Conservation (phyloP, 2,797 vertebrate genomes). For the Rhodeus uyekii region DNA sequence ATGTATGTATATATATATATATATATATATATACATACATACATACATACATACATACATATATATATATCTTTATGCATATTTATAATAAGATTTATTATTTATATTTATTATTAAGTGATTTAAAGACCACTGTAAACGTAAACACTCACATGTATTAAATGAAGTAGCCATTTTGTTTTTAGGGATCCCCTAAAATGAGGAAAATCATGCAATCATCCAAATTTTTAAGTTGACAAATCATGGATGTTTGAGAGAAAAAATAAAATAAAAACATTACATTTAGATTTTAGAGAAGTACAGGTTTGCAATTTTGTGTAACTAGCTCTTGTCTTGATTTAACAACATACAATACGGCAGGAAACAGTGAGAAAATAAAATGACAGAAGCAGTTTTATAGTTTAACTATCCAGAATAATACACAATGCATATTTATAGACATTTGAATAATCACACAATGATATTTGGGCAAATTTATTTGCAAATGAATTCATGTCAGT, state of each 20-base stretch:
- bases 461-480: background rate
- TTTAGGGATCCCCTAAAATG: background rate
- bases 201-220: background rate
- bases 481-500: background rate
- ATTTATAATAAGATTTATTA: slow-evolving; percentile 61
- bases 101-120: too few relatives aligned
- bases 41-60: too few relatives aligned
- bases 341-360: background rate
- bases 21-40: too few relatives aligned
- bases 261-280: too few relatives aligned
- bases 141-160: background rate
- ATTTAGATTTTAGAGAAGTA: background rate
- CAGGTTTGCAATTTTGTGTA: background rate
- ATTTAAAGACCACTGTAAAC: slow-evolving; percentile 45
- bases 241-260: background rate
- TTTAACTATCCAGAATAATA: background rate
- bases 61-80: too few relatives aligned
- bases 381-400: background rate
- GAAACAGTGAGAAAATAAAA: background rate
- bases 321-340: background rate
- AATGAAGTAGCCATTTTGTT: background rate
- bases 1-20: too few relatives aligned
- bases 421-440: background rate
- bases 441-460: background rate
- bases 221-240: background rate